phyloP scores from a whole-genome alignment of 2,888 invertebrate species.

The Tinea pellionella region DNA sequence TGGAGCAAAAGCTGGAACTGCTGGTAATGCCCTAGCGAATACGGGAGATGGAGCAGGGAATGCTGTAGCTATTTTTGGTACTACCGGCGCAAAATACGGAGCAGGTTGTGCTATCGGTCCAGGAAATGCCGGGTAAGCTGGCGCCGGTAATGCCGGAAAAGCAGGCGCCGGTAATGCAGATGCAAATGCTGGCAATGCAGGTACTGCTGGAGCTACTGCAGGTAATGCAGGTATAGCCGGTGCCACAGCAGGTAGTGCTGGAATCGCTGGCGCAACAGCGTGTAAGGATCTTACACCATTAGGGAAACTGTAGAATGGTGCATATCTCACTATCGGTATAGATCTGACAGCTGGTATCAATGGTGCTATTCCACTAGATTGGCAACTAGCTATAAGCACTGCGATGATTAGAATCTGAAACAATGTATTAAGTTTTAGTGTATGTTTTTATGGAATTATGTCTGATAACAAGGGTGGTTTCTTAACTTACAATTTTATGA shows the following conservation, averaged over 20 bases:
- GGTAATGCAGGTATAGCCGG: constrained; percentile 20
- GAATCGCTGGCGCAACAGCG: constrained; percentile 42
- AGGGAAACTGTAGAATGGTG: constrained; percentile 60
- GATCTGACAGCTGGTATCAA: constrained; percentile 42
- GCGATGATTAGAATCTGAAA: constrained; percentile 41
- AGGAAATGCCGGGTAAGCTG: constrained; percentile 12
- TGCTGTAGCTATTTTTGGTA: constrained; percentile 18
- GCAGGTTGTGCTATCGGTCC: constrained; percentile 5
- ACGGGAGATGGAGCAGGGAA: constrained; percentile 22
- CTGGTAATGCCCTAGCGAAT: constrained; percentile 22
- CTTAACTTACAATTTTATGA: not conserved
- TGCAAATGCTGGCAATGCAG: constrained; percentile 22
- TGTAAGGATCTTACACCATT: constrained; percentile 49
- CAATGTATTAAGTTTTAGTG: constrained; percentile 14
- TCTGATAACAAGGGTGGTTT: not conserved
- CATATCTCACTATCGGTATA: constrained; percentile 50
- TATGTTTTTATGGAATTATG: not conserved
- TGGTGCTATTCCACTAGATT: constrained; percentile 55
- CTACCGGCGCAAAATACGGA: constrained; percentile 19
- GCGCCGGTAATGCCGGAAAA: constrained; percentile 12
- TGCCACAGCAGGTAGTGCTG: constrained; percentile 20
- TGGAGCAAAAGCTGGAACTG: constrained; percentile 24
- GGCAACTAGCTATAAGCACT: constrained; percentile 49
- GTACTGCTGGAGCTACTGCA: constrained; percentile 21
- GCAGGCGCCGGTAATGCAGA: constrained; percentile 20